Conservation (phyloP, 1,140 invertebrate species). For the Stegodyphus mimosarum region DNA sequence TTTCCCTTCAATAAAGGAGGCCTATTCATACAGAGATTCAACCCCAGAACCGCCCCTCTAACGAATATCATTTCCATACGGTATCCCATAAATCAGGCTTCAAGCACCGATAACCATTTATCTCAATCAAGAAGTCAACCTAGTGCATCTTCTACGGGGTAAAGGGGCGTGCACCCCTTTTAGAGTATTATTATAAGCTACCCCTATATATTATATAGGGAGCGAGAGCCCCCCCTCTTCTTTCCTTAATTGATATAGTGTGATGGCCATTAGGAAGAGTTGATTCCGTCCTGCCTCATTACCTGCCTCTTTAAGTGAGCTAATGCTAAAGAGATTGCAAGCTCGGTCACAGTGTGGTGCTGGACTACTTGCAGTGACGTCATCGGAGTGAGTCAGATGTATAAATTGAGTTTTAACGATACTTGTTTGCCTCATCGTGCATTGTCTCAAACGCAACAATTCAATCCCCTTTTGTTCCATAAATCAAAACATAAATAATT, state of each 20-base stretch:
- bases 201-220: no score
- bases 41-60: background rate
- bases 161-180: no score
- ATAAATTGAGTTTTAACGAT: no score
- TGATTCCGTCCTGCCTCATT: slow-evolving; percentile 28
- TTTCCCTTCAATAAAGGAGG: no score
- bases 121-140: slow-evolving; percentile 15
- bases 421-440: background rate
- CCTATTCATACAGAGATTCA: no score
- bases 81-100: slow-evolving; percentile 12
- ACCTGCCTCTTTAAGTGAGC: slow-evolving; percentile 20
- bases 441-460: no score
- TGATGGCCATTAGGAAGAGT: slow-evolving; percentile 22
- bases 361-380: slow-evolving; percentile 29
- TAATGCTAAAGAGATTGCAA: slow-evolving; percentile 35
- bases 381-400: background rate
- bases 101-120: slow-evolving; percentile 5
- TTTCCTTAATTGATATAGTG: slow-evolving; percentile 41
- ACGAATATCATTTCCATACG: slow-evolving; percentile 23
- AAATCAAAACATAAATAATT: no score
- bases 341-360: no score
- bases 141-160: background rate
- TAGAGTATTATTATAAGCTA: no score
- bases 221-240: slow-evolving; percentile 7
- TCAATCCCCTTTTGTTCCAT: no score